phyloP scores from a whole-genome alignment of 1,140 invertebrate genomes.

The Lerema accius region DNA sequence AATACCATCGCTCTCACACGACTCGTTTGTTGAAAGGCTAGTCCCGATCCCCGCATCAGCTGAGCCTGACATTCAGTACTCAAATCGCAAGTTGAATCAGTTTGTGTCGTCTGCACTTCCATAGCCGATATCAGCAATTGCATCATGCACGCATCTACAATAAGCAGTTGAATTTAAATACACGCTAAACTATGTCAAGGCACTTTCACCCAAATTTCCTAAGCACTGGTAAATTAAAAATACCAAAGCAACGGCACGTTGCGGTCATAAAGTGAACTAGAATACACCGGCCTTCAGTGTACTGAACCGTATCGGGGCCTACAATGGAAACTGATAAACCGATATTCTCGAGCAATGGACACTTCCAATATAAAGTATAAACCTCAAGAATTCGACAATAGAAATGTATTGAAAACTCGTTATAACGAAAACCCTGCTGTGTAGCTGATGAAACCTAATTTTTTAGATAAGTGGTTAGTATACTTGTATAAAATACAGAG shows the following conservation, averaged over 20 bases:
- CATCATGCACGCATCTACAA: slow-evolving; percentile 74
- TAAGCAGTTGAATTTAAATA: slow-evolving; percentile 16
- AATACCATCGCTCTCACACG: slow-evolving; percentile 59
- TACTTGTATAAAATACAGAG: too few relatives aligned
- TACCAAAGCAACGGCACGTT: slow-evolving; percentile 37
- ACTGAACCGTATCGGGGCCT: slow-evolving; percentile 43
- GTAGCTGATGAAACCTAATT: too few relatives aligned
- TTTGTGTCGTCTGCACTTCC: slow-evolving; percentile 64
- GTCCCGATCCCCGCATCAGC: slow-evolving; percentile 63
- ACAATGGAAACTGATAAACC: slow-evolving; percentile 30
- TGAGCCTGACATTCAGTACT: slow-evolving; percentile 65
- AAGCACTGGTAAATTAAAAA: slow-evolving; percentile 21
- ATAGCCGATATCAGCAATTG: slow-evolving; percentile 71
- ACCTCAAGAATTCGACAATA: background rate
- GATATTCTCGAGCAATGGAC: slow-evolving; percentile 12
- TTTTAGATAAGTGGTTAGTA: too few relatives aligned
- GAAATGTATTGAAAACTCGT: too few relatives aligned
- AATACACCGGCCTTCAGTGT: slow-evolving; percentile 44
- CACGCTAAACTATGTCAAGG: slow-evolving; percentile 29
- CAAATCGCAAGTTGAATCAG: slow-evolving; percentile 63
- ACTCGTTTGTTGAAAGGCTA: slow-evolving; percentile 71
- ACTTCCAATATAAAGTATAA: slow-evolving; percentile 7
- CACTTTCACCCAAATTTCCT: slow-evolving; percentile 40
- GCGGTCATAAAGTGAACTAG: slow-evolving; percentile 44
- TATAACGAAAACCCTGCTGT: too few relatives aligned